A percentile compares a stretch with the other conserved stretches of the same genome.
Conservation (phyloP, 2,888 invertebrate species). For the Petrophora chlorosata region DNA sequence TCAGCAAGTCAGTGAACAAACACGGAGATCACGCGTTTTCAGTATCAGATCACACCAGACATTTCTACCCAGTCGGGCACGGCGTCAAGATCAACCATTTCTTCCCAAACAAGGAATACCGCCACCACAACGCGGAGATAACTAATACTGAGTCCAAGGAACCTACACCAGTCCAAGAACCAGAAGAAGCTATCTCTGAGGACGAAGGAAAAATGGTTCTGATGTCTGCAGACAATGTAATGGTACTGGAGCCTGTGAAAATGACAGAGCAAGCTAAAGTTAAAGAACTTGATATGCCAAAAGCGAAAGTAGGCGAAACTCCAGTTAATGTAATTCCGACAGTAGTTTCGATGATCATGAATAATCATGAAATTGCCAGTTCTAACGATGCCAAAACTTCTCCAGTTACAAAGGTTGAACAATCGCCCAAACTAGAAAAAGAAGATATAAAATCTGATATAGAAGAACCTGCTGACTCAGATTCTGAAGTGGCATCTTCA, state of each 20-base stretch:
- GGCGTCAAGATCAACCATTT: constrained; percentile 71
- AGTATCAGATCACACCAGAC: constrained; percentile 60
- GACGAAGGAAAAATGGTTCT: constrained; percentile 36
- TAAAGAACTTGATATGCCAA: constrained; percentile 36
- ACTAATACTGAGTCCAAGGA: constrained; percentile 35
- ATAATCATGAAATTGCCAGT: constrained; percentile 25
- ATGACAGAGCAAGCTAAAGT: constrained; percentile 21
- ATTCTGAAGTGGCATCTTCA: constrained; percentile 74
- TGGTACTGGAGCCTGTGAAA: constrained; percentile 42
- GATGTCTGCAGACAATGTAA: constrained; percentile 42
- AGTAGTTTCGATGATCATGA: constrained; percentile 44
- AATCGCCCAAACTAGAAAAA: constrained; percentile 22
- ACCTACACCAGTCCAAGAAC: constrained; percentile 51
- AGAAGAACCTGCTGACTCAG: constrained; percentile 47
- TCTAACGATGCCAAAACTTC: constrained; percentile 27
- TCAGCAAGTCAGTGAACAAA: constrained; percentile 74
- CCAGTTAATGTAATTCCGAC: constrained; percentile 45
- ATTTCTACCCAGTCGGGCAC: constrained; percentile 62
- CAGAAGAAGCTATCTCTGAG: constrained; percentile 34
- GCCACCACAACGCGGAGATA: constrained; percentile 33
- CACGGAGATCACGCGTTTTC: constrained; percentile 72
- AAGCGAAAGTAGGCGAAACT: constrained; percentile 34
- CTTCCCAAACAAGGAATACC: constrained; percentile 61
- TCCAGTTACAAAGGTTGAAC: constrained; percentile 33
- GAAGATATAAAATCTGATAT: constrained; percentile 39